Percentiles rank a stretch among this genome's conserved stretches.
Conservation (phyloP, 2,888 invertebrate species). For the Halocaridina rubra region DNA sequence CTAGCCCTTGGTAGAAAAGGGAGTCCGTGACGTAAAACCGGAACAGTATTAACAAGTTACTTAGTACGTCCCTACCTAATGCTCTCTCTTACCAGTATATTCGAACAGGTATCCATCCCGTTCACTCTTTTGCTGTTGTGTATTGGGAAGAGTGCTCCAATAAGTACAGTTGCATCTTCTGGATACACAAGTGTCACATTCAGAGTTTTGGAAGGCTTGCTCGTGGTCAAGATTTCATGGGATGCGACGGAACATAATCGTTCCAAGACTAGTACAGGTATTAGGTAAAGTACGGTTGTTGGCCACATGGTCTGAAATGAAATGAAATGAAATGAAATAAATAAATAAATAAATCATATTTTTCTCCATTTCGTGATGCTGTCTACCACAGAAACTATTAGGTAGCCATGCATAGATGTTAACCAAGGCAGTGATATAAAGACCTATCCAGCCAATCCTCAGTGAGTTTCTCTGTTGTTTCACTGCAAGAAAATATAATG, state of each 20-base stretch:
- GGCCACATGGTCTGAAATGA: not conserved
- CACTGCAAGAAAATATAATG: too few relatives aligned
- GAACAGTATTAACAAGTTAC: too few relatives aligned
- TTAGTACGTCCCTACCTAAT: too few relatives aligned
- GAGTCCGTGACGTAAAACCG: too few relatives aligned
- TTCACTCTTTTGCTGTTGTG: not conserved
- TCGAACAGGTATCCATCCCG: not conserved
- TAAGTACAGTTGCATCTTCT: constrained; percentile 18
- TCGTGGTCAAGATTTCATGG: not conserved
- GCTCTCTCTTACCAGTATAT: constrained; percentile 26
- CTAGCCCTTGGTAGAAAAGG: too few relatives aligned
- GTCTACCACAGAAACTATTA: too few relatives aligned
- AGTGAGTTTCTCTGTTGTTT: too few relatives aligned
- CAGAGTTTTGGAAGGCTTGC: not conserved
- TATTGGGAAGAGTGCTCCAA: constrained; percentile 48
- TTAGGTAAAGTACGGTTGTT: not conserved
- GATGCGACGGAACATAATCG: not conserved
- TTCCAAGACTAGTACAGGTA: not conserved
- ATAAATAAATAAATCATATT: too few relatives aligned
- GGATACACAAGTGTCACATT: constrained; percentile 25
- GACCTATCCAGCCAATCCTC: too few relatives aligned
- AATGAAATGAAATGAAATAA: not conserved
- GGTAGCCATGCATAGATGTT: too few relatives aligned
- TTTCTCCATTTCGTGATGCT: too few relatives aligned
- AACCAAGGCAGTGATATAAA: too few relatives aligned